A percentile compares a stretch with the other conserved stretches of the same genome.
Conservation (phyloP, 2,888 invertebrate genomes). For the Glyphotaelius pellucidus region DNA sequence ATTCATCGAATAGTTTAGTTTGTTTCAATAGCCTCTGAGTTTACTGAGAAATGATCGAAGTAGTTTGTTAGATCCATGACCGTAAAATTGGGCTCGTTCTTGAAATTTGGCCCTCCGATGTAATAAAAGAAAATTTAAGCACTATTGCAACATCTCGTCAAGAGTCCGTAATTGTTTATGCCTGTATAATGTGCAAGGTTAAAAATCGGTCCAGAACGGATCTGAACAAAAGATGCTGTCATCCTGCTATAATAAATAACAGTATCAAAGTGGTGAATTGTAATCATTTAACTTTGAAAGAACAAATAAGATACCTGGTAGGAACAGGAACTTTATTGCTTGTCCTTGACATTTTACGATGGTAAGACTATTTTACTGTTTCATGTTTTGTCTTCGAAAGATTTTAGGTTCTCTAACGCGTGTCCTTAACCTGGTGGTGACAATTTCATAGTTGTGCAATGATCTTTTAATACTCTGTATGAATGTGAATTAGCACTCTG, state of each 20-base stretch:
- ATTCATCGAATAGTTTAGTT: neutral
- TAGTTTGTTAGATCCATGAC: constrained; percentile 27
- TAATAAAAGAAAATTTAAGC: constrained; percentile 6
- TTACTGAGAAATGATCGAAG: neutral
- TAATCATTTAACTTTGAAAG: neutral
- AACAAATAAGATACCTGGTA: neutral
- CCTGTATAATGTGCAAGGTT: neutral
- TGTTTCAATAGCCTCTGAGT: neutral
- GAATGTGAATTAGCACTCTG: neutral
- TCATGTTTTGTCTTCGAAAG: neutral
- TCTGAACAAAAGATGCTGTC: constrained; percentile 19
- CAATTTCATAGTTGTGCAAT: neutral
- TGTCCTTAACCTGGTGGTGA: neutral
- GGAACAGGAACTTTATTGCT: neutral
- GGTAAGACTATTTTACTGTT: neutral
- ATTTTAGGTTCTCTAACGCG: neutral
- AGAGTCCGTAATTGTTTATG: neutral
- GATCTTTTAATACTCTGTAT: neutral
- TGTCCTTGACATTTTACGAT: neutral
- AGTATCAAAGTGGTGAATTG: neutral
- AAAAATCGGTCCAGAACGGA: neutral
- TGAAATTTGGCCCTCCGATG: constrained; percentile 18
- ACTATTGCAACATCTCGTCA: constrained; percentile 28
- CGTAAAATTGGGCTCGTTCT: neutral
- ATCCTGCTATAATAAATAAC: neutral